Conservation (phyloP, 2,113 vertebrate species). For the Bungarus multicinctus region DNA sequence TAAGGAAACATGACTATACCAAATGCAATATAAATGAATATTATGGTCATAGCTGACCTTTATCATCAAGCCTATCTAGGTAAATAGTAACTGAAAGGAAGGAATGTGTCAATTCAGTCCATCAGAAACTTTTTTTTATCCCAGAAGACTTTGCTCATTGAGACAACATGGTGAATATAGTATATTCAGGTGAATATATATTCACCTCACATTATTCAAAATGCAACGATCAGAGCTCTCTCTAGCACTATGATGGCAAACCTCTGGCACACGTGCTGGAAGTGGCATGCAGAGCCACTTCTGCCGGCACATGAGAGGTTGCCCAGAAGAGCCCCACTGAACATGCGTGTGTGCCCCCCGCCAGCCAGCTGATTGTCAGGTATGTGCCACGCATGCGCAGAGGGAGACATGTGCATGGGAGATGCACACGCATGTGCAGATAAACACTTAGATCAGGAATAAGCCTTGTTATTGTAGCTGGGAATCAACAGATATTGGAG, state of each 20-base stretch:
- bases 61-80: neutral
- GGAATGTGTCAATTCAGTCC: neutral
- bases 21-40: neutral
- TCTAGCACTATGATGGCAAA: neutral
- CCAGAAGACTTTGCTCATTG: neutral
- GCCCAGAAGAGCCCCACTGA: no score
- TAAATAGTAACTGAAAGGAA: neutral
- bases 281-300: no score
- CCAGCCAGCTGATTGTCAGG: no score
- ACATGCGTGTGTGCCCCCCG: no score
- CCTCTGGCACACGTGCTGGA: no score
- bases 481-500: neutral
- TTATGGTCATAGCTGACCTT: neutral
- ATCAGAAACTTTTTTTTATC: accelerated
- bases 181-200: neutral
- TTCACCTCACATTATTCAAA: constrained; percentile 18
- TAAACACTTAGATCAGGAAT: neutral
- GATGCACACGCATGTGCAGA: no score
- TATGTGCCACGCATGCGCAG: no score
- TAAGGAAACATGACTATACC: neutral
- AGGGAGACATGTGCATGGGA: no score
- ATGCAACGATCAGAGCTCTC: neutral
- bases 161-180: neutral
- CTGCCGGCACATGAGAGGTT: no score
- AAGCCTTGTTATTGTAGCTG: neutral